Evolutionary conservation across 2,797 vertebrate species (phyloP).

Genomic region (Sebastolobus alascanus): DNA sequence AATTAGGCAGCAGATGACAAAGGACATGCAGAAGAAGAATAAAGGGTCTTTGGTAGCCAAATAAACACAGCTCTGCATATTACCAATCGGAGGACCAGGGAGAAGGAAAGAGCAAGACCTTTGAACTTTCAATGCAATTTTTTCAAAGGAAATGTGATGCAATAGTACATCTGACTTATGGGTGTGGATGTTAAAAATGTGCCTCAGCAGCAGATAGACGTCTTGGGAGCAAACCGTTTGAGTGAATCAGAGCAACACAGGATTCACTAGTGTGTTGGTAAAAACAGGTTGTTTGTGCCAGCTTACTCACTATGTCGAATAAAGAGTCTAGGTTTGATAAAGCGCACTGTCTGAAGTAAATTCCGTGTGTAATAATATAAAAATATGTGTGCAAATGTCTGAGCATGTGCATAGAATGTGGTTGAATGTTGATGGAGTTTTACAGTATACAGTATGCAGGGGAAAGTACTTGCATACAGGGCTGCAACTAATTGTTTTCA

Average conservation of each 20-base stretch:
- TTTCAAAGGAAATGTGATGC: constrained; percentile 20
- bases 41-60: constrained; percentile 23
- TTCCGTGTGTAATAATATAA: neutral
- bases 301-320: constrained; percentile 15
- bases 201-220: constrained; percentile 12
- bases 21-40: constrained; percentile 13
- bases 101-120: constrained; percentile 15
- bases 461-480: neutral
- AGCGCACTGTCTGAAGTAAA: neutral
- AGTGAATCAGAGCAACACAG: constrained; percentile 17
- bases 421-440: neutral
- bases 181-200: constrained; percentile 34
- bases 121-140: neutral
- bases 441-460: neutral
- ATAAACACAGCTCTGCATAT: constrained; percentile 20
- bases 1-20: constrained; percentile 57
- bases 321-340: constrained; percentile 12
- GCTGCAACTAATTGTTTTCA: too few relatives aligned
- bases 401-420: neutral
- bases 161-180: constrained; percentile 20
- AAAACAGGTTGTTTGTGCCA: constrained; percentile 28
- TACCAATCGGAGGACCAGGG: constrained; percentile 1
- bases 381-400: neutral
- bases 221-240: constrained; percentile 20
- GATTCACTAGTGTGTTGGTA: constrained; percentile 27